Percentiles rank a stretch among this genome's conserved stretches.
phyloP scores from a whole-genome alignment of 2,113 vertebrate genomes.

The Leuciscus idus region DNA sequence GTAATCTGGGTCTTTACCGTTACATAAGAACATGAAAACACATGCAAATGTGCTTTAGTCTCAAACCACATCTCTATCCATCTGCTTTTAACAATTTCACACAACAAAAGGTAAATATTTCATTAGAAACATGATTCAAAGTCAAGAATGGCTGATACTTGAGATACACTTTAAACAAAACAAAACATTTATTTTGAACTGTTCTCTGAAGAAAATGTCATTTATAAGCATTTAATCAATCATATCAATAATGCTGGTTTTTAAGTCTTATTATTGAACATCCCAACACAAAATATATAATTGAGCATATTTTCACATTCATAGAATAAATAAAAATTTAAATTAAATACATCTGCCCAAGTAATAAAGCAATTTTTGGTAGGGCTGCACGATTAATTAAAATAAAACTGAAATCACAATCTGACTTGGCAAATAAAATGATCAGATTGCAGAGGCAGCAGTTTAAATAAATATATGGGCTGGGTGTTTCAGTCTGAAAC shows the following conservation, averaged over 20 bases:
- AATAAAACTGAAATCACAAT: not conserved
- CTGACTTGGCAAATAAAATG: not conserved
- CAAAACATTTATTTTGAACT: too few relatives aligned
- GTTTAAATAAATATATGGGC: not conserved
- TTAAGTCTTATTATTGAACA: not conserved
- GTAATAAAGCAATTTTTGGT: too few relatives aligned
- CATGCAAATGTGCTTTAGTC: not conserved
- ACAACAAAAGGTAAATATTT: not conserved
- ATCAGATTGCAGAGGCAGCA: not conserved
- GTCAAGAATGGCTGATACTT: too few relatives aligned
- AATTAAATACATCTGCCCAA: too few relatives aligned
- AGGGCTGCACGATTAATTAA: too few relatives aligned
- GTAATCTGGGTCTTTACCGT: conserved; percentile 19
- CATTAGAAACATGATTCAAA: not conserved
- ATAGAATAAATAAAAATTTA: not conserved
- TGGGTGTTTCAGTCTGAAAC: not conserved
- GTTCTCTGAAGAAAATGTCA: too few relatives aligned
- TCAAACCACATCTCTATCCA: not conserved
- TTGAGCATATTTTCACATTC: not conserved
- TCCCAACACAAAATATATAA: not conserved
- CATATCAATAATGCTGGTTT: too few relatives aligned
- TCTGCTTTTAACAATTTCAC: not conserved
- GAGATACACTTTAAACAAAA: too few relatives aligned
- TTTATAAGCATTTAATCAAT: too few relatives aligned
- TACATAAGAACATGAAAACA: conserved; percentile 14